Base-by-base conservation (phyloP, 1,140 invertebrate species). In the Bacillus rossius region DNA sequence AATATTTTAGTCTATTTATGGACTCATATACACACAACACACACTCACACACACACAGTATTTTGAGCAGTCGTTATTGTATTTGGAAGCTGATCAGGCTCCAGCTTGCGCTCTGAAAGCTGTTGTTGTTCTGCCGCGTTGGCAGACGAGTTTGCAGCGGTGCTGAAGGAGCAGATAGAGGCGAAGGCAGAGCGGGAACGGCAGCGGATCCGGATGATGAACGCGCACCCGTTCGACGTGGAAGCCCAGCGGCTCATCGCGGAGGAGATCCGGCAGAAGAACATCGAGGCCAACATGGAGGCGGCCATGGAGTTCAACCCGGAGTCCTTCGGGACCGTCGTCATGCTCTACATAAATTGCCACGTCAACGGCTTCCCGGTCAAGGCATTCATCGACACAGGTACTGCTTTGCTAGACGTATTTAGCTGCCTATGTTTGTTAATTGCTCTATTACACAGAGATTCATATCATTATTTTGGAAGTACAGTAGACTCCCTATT, bases 201-300 rank as follows among this genome's bases (percentile, higher is more conserved):
- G 67, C 91, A 94, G 69, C 80, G 91, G 64, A 77, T 92, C 17
- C 82, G 87, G 68, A 90, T 99, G 83, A 83, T 97, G 74, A 88
- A 86, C 65, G 92, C 94, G 1, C 90, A 97, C 81, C 94, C 94
- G 1, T 98, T 98, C 75, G 94, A 98, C 75, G 85, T 91, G 2
- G 94, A 96, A 74, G 91, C 93, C 0, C 96, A 99, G 72, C 80
- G 86, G 63, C 79, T 96, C 55, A 99, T 99, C 67, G 94, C 93
- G 14, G 94, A 96, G 71, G 93, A 97, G 79, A 98, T 98, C 56
- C 82, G 87, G 64, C 89, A 94, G 67, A 94, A 96, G 71, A 98
- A 98, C 74, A 96, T 98, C 58, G 94, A 98, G 78, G 91, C 91
- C 0, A 98, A 98, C 71, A 99, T 98, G 96, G 94, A 98, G 69